Percentiles rank a stretch among this genome's conserved stretches.
Evolutionary conservation across 2,888 invertebrate genomes (phyloP).

Genomic region (Therioaphis trifolii): DNA sequence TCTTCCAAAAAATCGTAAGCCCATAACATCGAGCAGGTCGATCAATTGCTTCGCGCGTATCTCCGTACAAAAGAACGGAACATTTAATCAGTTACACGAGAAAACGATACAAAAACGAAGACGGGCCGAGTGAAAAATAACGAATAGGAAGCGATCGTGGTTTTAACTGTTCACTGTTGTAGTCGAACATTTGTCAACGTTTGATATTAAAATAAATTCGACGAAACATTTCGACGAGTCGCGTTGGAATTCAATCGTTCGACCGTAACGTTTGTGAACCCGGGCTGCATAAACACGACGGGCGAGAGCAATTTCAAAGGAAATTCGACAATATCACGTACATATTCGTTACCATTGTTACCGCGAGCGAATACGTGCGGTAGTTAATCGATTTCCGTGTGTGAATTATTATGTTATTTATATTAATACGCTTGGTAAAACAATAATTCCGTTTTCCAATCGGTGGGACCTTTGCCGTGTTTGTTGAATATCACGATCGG

Average conservation of each 20-base stretch:
- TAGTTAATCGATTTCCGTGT: too few relatives aligned
- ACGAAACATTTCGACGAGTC: background rate
- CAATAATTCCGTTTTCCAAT: too few relatives aligned
- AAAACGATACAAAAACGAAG: background rate
- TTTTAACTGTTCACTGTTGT: background rate
- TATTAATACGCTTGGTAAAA: too few relatives aligned
- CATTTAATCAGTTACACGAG: slow-evolving; percentile 23
- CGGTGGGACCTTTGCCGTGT: too few relatives aligned
- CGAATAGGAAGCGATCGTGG: background rate
- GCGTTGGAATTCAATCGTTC: background rate
- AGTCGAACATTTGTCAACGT: too few relatives aligned
- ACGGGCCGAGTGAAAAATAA: background rate
- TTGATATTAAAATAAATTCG: background rate
- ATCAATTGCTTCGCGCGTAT: slow-evolving; percentile 14
- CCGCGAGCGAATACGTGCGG: too few relatives aligned
- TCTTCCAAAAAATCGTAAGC: slow-evolving; percentile 46
- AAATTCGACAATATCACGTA: too few relatives aligned
- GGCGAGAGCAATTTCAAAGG: too few relatives aligned
- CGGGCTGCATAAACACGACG: background rate
- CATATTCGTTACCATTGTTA: too few relatives aligned
- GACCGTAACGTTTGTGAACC: background rate
- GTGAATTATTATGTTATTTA: too few relatives aligned
- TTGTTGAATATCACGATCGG: too few relatives aligned
- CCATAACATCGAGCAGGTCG: slow-evolving; percentile 49
- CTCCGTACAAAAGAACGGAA: slow-evolving; percentile 3